Conservation (phyloP, 2,888 invertebrate species). For the Leptinotarsa rubiginosa region DNA sequence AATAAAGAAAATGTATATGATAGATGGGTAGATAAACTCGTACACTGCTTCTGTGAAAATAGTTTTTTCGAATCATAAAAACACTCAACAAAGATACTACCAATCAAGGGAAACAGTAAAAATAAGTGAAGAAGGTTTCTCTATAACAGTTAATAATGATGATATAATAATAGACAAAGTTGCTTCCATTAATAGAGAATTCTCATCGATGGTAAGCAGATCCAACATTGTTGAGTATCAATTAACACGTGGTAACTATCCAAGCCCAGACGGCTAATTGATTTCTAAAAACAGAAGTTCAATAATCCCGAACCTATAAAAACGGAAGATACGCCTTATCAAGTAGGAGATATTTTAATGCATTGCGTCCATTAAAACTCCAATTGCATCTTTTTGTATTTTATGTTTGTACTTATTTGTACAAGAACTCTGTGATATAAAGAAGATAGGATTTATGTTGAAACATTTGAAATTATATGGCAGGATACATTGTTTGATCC, state of each 20-base stretch:
- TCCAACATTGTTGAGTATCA: not conserved
- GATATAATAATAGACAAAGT: not conserved
- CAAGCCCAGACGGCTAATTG: conserved; percentile 26
- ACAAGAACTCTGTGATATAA: conserved; percentile 36
- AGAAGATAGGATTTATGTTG: conserved; percentile 36
- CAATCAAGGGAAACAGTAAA: too few species aligned
- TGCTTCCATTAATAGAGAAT: not conserved
- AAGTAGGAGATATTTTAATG: conserved; percentile 35
- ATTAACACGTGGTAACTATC: conserved; percentile 1
- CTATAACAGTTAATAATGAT: not conserved
- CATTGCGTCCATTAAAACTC: conserved; percentile 34
- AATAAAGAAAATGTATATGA: too few species aligned
- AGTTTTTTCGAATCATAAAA: too few species aligned
- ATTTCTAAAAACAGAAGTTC: conserved; percentile 31
- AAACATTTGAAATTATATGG: conserved; percentile 15
- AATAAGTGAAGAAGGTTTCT: not conserved
- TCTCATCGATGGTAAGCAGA: not conserved
- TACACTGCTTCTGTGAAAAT: too few species aligned
- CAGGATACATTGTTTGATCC: conserved; percentile 21
- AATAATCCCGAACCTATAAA: conserved; percentile 22
- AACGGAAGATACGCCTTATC: conserved; percentile 22
- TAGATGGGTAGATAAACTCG: too few species aligned
- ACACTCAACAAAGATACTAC: too few species aligned
- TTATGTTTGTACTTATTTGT: conserved; percentile 37
- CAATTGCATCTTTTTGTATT: conserved; percentile 38